Percentiles rank a stretch among this genome's conserved stretches.
These are phyloP conservation scores for Percopsis omiscomaycus DNA, from an alignment of 2,797 vertebrate genomes.

Conservation along the genomic window DNA sequence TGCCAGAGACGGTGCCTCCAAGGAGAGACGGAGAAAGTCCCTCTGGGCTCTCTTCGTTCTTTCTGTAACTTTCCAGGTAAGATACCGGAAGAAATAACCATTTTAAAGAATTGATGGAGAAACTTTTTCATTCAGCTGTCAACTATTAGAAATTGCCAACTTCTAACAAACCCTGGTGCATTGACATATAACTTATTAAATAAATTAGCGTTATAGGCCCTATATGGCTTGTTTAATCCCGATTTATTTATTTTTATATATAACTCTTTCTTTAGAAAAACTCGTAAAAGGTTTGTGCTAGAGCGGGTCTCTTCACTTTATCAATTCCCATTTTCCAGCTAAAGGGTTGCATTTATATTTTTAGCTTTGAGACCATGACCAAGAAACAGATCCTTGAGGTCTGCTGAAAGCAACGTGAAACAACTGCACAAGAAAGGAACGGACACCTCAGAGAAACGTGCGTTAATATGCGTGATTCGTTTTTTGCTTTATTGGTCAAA, in stretches of 20 bases:
- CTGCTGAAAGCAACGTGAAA: background rate
- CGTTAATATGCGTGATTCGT: background rate
- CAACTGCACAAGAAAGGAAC: background rate
- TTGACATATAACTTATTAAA: too few relatives aligned
- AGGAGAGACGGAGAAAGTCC: constrained; percentile 56
- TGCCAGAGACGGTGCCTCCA: constrained; percentile 25
- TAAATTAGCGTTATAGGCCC: too few relatives aligned
- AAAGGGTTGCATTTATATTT: background rate
- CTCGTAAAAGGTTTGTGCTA: background rate
- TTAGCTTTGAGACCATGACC: background rate
- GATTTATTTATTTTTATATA: too few relatives aligned
- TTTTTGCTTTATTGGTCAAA: constrained; percentile 4
- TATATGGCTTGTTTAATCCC: too few relatives aligned
- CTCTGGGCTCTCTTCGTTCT: constrained; percentile 42
- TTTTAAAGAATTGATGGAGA: background rate
- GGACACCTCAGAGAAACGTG: background rate
- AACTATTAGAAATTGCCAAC: background rate
- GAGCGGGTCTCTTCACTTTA: background rate
- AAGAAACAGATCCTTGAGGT: background rate
- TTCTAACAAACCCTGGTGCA: background rate
- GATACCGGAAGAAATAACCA: constrained; percentile 3
- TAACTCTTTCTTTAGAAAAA: background rate
- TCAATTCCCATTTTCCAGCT: background rate
- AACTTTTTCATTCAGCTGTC: background rate
- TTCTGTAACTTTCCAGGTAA: constrained; percentile 63